Percentiles rank a stretch among this genome's conserved stretches.
phyloP scores from a whole-genome alignment of 2,797 vertebrate species.

The Harpagifer antarcticus region DNA sequence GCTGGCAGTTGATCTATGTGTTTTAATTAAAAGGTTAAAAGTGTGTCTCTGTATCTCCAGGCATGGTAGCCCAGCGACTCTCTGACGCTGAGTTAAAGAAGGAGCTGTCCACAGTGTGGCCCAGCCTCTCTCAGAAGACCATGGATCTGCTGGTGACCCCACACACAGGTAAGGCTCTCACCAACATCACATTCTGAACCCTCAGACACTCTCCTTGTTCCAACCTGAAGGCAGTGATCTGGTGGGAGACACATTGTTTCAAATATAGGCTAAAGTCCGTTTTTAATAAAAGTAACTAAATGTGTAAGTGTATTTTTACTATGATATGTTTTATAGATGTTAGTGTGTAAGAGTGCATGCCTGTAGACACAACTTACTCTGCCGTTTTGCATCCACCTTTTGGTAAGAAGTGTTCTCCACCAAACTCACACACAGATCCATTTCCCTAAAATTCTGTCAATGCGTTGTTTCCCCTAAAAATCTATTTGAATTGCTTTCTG shows the following conservation, averaged over 20 bases:
- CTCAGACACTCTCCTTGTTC: not conserved
- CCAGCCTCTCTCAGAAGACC: slow-evolving; percentile 94
- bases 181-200: not conserved
- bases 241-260: not conserved
- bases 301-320: too few relatives aligned
- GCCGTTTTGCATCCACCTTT: too few relatives aligned
- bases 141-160: slow-evolving; percentile 94
- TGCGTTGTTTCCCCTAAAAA: slow-evolving; percentile 25
- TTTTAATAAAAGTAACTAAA: too few relatives aligned
- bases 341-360: too few relatives aligned
- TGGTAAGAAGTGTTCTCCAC: not conserved
- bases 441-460: not conserved
- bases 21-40: not conserved
- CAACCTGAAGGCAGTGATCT: not conserved
- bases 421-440: not conserved
- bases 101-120: slow-evolving; percentile 93
- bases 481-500: slow-evolving; percentile 11
- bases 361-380: too few relatives aligned
- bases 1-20: not conserved
- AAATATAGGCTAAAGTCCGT: not conserved
- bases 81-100: slow-evolving; percentile 92
- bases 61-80: slow-evolving; percentile 91
- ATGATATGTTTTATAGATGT: too few relatives aligned
- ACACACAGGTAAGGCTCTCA: slow-evolving; percentile 89
- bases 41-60: slow-evolving; percentile 61